phyloP scores from a whole-genome alignment of 2,113 vertebrate genomes.

The Istiophorus platypterus region DNA sequence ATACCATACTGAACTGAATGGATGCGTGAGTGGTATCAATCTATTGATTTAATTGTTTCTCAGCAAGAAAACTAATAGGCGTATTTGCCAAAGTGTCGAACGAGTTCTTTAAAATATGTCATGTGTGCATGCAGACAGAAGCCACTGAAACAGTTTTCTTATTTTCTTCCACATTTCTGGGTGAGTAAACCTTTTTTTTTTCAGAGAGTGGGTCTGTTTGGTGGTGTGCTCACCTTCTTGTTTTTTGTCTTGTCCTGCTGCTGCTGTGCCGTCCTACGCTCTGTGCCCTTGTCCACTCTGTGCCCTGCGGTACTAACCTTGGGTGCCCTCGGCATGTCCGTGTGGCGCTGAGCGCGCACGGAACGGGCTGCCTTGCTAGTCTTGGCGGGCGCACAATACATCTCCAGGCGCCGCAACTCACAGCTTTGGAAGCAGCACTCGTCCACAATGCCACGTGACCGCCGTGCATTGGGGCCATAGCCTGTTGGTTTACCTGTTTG shows the following conservation, averaged over 20 bases:
- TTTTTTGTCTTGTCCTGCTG: slow-evolving; percentile 81
- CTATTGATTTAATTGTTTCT: neutral
- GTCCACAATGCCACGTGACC: slow-evolving; percentile 95
- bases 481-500: slow-evolving; percentile 93
- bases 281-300: slow-evolving; percentile 74
- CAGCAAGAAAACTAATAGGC: neutral
- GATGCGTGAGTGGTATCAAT: neutral
- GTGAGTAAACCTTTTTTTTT: slow-evolving; percentile 15
- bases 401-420: slow-evolving; percentile 96
- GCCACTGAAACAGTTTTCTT: slow-evolving; percentile 2
- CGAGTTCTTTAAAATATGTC: neutral
- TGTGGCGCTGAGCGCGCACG: slow-evolving; percentile 95
- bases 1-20: neutral
- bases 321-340: slow-evolving; percentile 92
- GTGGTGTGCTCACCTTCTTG: slow-evolving; percentile 80
- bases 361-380: slow-evolving; percentile 91
- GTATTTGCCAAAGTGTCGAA: neutral
- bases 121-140: slow-evolving; percentile 6
- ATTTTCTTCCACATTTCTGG: neutral
- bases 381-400: slow-evolving; percentile 97
- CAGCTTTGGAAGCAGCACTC: slow-evolving; percentile 99
- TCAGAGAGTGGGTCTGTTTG: slow-evolving; percentile 38
- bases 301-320: slow-evolving; percentile 87
- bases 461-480: slow-evolving; percentile 92
- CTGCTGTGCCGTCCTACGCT: slow-evolving; percentile 78